Evolutionary conservation across 1,140 invertebrate genomes (phyloP), one percentile per base, ranked within the genome.

Genomic region (Rhopalosiphum padi): DNA sequence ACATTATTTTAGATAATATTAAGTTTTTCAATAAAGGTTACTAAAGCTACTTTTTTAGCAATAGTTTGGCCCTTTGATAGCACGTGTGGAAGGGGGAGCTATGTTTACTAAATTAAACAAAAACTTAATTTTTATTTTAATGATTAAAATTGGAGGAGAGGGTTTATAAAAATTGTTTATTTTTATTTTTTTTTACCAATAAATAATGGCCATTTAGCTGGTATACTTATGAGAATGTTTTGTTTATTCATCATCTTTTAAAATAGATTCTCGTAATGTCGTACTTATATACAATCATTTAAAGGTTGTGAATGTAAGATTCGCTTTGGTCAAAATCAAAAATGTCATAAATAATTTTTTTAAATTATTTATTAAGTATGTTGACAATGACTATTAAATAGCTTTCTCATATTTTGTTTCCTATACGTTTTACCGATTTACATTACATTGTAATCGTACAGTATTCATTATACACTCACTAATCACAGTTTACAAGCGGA

Each of bases 401-500:
- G 30, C 46, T 87, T 87, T 87, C 86, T 48, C 86, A 51, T 86
- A 85, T 46, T 46, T 87, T 48, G 25, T n/a, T 48, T 35, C 43
- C 48, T 51, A 2, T 48, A 35, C 30, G 30, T 2, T 41, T 41
- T 41, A 41, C 41, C 41, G 41, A 48, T 48, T 51, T 48, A 8
- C 46, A n/a, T 35, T 77, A 15, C 85, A n/a, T 15, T 46, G 30
- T 6, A 35, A n/a, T 87, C 46, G 18, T 51, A 87, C 15, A 87
- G 30, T 48, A 87, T 87, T 87, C 30, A 15, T 6, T 87, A 51
- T 7, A 7, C 21, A 7, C 43, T 2, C 15, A 43, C 21, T 25
- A 53, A 89, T 89, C 87, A 48, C 46, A 53, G 48, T 89, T 37
- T 51, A 77, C 18, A 77, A 53, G n/a, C 46, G n/a, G 35, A 89